These are phyloP conservation scores for Myodes glareolus DNA, from an alignment of 2,113 vertebrate species.

Conservation along the genomic window DNA sequence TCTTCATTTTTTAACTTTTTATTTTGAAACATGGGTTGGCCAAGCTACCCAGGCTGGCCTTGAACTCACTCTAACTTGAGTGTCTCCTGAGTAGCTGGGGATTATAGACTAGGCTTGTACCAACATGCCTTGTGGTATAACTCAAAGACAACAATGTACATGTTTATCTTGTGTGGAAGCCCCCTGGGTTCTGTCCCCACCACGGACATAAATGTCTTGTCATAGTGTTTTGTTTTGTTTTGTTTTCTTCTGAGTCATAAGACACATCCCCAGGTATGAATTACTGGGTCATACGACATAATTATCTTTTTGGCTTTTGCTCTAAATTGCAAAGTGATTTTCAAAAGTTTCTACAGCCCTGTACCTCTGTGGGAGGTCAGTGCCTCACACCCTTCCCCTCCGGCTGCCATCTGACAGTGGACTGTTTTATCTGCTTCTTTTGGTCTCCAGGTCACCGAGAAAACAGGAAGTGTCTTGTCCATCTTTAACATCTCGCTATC, in stretches of 20 bases:
- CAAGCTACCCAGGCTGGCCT: not conserved
- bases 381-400: too few species aligned
- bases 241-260: constrained; percentile 22
- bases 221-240: not conserved
- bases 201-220: too few species aligned
- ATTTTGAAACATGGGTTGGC: not conserved
- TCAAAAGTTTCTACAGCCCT: not conserved
- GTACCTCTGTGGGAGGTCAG: not conserved
- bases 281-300: not conserved
- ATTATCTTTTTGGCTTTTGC: not conserved
- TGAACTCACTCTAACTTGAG: not conserved
- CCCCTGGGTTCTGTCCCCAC: not conserved
- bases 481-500: not conserved
- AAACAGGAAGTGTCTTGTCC: not conserved
- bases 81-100: not conserved
- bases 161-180: not conserved
- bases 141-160: not conserved
- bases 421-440: not conserved
- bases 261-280: not conserved
- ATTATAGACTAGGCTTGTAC: not conserved
- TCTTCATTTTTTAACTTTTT: not conserved
- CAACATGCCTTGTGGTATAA: not conserved
- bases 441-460: not conserved
- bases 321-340: not conserved
- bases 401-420: not conserved